Conservation (phyloP, 2,113 vertebrate species). For the Rhynchomys soricoides region DNA sequence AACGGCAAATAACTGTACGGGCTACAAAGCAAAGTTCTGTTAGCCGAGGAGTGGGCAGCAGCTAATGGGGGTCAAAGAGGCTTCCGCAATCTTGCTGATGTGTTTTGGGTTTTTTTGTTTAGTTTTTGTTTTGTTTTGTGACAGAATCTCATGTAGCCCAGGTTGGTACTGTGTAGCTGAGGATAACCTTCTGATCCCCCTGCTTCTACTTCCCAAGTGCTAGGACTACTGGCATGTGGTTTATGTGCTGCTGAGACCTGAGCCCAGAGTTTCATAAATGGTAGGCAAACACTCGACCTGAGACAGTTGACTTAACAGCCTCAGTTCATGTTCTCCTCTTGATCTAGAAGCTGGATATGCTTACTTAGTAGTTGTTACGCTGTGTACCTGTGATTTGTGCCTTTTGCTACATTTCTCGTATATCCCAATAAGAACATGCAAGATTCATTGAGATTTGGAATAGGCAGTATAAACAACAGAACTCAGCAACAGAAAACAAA, state of each 20-base stretch:
- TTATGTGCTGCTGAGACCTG: not conserved
- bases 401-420: constrained; percentile 38
- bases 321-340: not conserved
- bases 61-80: not conserved
- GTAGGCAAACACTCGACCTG: not conserved
- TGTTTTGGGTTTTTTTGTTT: not conserved
- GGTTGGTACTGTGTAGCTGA: not conserved
- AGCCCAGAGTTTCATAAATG: not conserved
- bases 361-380: not conserved
- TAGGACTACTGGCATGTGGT: not conserved
- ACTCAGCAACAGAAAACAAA: constrained; percentile 27
- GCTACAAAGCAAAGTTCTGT: not conserved
- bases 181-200: not conserved
- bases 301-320: not conserved
- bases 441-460: constrained; percentile 22
- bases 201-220: not conserved
- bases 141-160: not conserved
- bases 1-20: not conserved
- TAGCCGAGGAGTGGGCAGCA: not conserved
- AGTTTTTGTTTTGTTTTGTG: not conserved
- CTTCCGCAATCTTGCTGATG: not conserved
- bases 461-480: constrained; percentile 1
- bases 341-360: not conserved
- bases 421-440: constrained; percentile 17
- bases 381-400: not conserved